phyloP scores from a whole-genome alignment of 2,888 invertebrate species.

The Hydroisotoma schaefferi region DNA sequence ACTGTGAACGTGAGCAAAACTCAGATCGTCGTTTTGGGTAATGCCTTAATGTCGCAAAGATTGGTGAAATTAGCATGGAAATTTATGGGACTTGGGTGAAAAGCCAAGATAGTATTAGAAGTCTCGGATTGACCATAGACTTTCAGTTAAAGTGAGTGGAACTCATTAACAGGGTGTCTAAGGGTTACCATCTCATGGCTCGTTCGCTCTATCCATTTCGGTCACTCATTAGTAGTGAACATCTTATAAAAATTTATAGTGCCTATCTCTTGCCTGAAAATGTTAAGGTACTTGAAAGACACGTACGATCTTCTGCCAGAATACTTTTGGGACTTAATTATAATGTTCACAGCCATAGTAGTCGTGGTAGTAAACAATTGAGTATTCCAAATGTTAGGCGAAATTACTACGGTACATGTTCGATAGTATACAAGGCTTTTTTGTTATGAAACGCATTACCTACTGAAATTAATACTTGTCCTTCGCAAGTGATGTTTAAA shows the following conservation, averaged over 20 bases:
- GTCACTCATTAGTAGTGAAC: neutral
- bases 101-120: neutral
- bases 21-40: neutral
- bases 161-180: neutral
- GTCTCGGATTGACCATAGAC: neutral
- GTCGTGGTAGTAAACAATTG: neutral
- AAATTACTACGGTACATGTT: neutral
- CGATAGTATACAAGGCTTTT: neutral
- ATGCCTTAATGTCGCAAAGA: neutral
- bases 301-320: neutral
- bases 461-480: neutral
- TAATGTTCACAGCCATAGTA: too few species aligned
- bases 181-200: neutral
- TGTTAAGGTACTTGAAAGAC: neutral
- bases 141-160: neutral
- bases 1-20: neutral
- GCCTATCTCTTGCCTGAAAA: too few species aligned
- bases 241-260: neutral
- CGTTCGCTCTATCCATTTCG: neutral
- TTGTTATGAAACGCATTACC: neutral
- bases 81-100: neutral
- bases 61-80: neutral
- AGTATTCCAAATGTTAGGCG: neutral
- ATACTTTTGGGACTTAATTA: too few species aligned
- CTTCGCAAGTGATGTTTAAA: too few species aligned